phyloP scores from a whole-genome alignment of 2,797 vertebrate genomes.

The Hephaestus fuliginosus region DNA sequence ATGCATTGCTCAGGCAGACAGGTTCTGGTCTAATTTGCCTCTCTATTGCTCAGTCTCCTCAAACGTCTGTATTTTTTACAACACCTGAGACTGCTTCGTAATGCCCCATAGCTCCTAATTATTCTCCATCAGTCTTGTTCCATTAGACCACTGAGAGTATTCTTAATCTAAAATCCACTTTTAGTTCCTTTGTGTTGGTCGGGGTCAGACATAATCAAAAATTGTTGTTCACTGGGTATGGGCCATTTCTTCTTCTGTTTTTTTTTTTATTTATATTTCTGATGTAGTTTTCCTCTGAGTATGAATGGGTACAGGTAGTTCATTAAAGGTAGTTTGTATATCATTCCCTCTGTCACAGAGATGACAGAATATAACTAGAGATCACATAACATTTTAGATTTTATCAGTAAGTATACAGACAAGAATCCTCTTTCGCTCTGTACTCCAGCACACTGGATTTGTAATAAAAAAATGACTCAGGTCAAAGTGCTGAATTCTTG shows the following conservation, averaged over 20 bases:
- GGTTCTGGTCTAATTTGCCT: conserved; percentile 66
- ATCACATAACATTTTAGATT: not conserved
- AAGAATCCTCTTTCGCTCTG: conserved; percentile 1
- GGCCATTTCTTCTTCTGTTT: conserved; percentile 26
- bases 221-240: conserved; percentile 43
- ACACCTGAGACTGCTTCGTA: conserved; percentile 62
- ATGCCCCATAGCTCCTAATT: conserved; percentile 73
- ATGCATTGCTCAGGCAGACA: conserved; percentile 52
- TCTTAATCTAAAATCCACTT: conserved; percentile 60
- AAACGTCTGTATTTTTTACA: conserved; percentile 61
- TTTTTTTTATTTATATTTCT: conserved; percentile 32
- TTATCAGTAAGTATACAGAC: not conserved
- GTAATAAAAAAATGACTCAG: not conserved
- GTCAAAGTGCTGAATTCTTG: not conserved
- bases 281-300: conserved; percentile 26
- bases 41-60: conserved; percentile 61
- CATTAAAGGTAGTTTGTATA: conserved; percentile 28
- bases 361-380: conserved; percentile 14
- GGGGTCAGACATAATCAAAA: conserved; percentile 62
- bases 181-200: conserved; percentile 49
- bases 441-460: not conserved
- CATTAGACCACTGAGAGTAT: conserved; percentile 57
- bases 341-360: not conserved
- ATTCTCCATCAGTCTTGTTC: conserved; percentile 70
- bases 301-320: conserved; percentile 30